Percentiles rank a stretch among this genome's conserved stretches.
Evolutionary conservation across 2,797 vertebrate genomes (phyloP).

Genomic region (Cirrhinus molitorella): DNA sequence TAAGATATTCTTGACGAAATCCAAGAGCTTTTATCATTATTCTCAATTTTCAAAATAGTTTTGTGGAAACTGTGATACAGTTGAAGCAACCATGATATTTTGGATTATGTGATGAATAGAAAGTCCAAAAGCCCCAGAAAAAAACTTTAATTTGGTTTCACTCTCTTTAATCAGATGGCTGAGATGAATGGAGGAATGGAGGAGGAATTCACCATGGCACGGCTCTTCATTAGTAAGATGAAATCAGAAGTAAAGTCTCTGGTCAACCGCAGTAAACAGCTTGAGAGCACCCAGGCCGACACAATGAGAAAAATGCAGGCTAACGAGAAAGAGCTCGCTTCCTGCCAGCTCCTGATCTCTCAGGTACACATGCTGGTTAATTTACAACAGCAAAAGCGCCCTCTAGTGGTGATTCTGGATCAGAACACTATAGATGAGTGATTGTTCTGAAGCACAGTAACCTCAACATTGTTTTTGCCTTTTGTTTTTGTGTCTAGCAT

Average conservation of each 20-base stretch:
- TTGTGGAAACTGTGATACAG: neutral
- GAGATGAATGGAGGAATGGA: conserved; percentile 91
- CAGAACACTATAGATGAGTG: neutral
- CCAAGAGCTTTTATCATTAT: neutral
- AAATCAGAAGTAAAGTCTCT: conserved; percentile 94
- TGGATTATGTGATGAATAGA: neutral
- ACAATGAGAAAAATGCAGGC: conserved; percentile 86
- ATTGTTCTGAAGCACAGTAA: neutral
- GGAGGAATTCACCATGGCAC: conserved; percentile 95
- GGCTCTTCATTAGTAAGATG: conserved; percentile 97
- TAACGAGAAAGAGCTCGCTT: conserved; percentile 87
- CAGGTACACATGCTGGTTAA: conserved; percentile 77
- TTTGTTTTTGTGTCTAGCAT: conserved; percentile 68
- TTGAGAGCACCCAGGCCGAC: conserved; percentile 87
- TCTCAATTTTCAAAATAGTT: neutral
- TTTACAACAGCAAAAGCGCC: neutral
- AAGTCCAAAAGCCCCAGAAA: too few species aligned
- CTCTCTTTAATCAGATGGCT: conserved; percentile 77
- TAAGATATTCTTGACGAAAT: too few species aligned
- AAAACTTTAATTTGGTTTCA: neutral
- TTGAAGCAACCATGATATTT: neutral
- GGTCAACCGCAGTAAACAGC: conserved; percentile 91
- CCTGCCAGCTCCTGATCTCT: conserved; percentile 90
- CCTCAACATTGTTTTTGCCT: neutral
- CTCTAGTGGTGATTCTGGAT: conserved; percentile 5